These are phyloP conservation scores for Amorpha juglandis DNA, from an alignment of 2,888 invertebrate genomes.

Conservation along the genomic window DNA sequence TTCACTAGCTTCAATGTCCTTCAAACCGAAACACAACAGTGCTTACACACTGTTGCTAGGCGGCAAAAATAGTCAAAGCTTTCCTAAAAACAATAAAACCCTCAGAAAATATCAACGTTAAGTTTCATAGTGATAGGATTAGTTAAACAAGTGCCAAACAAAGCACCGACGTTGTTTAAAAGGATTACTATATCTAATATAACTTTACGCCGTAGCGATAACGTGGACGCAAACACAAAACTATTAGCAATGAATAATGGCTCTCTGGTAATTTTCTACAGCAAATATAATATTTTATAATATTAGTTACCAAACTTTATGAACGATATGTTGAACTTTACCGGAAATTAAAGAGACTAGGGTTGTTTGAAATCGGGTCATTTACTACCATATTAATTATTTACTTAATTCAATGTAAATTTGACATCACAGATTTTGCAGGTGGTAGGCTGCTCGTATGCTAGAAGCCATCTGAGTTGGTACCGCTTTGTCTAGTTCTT, in stretches of 20 bases:
- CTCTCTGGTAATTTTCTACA: neutral
- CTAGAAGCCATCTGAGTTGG: no score
- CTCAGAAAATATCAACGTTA: neutral
- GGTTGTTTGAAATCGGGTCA: neutral
- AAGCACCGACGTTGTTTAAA: neutral
- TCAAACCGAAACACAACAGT: no score
- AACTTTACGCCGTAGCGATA: conserved; percentile 2
- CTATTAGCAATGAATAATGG: neutral
- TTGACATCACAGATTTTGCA: no score
- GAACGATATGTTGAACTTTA: neutral
- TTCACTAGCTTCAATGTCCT: no score
- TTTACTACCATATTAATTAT: neutral
- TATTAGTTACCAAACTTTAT: neutral
- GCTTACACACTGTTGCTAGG: no score
- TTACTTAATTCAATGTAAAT: no score
- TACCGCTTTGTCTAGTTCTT: no score
- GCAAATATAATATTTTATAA: neutral
- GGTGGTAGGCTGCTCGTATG: no score
- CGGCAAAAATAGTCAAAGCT: neutral
- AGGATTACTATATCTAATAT: conserved; percentile 1
- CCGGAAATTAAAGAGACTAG: neutral
- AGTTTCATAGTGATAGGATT: conserved; percentile 9
- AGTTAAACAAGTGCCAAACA: neutral
- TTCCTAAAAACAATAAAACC: neutral
- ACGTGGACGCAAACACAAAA: neutral